A percentile compares a stretch with the other conserved stretches of the same genome.
Conservation (phyloP, 2,113 vertebrate genomes). For the Lonchura striata region DNA sequence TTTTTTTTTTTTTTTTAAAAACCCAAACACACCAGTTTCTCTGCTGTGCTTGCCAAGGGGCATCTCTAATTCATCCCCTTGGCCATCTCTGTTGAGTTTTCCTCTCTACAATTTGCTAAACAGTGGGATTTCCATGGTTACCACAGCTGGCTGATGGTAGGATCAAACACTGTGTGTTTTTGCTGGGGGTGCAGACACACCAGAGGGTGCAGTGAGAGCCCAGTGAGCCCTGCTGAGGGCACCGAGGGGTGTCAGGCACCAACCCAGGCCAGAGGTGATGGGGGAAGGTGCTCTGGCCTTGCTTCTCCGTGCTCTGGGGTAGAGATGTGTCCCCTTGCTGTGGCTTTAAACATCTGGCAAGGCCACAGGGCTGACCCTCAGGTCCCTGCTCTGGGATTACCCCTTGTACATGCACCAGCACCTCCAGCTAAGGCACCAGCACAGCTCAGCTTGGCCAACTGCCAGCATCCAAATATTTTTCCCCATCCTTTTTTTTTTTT, state of each 20-base stretch:
- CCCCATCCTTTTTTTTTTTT: not conserved
- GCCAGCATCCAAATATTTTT: not conserved
- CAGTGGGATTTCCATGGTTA: conserved; percentile 67
- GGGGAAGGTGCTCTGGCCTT: not conserved
- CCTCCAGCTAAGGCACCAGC: not conserved
- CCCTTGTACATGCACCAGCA: not conserved
- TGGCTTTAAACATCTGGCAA: accelerated
- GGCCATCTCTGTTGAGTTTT: conserved; percentile 26
- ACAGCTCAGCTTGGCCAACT: not conserved
- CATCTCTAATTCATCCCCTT: conserved; percentile 43
- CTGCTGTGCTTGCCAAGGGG: not conserved
- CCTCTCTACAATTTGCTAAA: conserved; percentile 63
- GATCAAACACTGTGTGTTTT: not conserved
- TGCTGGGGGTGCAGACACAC: not conserved
- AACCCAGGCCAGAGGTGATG: not conserved
- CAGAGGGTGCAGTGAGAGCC: not conserved
- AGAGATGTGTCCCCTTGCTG: accelerated
- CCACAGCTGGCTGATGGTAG: not conserved
- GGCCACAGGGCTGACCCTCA: not conserved
- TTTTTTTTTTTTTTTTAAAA: too few species aligned
- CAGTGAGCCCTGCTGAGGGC: accelerated
- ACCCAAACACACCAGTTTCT: not conserved
- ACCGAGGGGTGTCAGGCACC: not conserved
- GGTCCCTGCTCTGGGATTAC: not conserved
- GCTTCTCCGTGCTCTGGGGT: not conserved